These are phyloP conservation scores for Metellina segmentata DNA, from an alignment of 2,888 invertebrate genomes.

Conservation along the genomic window DNA sequence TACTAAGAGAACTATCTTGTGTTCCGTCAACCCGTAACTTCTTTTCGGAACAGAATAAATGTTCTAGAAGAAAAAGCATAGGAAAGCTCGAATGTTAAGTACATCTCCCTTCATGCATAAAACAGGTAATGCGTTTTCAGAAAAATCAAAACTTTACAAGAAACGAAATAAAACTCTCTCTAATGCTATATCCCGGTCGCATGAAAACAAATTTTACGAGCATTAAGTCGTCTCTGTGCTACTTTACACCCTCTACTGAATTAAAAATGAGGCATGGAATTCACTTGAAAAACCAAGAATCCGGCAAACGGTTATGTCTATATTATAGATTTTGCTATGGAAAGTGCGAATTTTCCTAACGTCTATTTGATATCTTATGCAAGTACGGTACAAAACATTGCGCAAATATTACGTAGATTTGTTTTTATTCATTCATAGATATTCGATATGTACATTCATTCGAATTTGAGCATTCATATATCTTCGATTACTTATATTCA, in stretches of 20 bases:
- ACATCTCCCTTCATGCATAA: neutral
- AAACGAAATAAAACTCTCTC: neutral
- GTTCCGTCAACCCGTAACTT: no score
- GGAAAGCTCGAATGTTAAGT: neutral
- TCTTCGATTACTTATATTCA: no score
- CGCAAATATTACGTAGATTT: no score
- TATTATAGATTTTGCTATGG: no score
- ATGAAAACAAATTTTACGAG: conserved; percentile 34
- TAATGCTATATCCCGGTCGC: neutral
- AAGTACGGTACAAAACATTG: no score
- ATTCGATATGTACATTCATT: no score
- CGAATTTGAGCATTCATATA: no score
- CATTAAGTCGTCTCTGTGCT: conserved; percentile 4
- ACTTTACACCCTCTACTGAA: conserved; percentile 10
- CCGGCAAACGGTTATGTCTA: neutral
- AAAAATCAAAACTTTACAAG: neutral
- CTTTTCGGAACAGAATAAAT: no score
- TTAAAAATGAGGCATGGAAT: conserved; percentile 27
- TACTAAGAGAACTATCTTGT: no score
- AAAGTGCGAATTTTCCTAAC: no score
- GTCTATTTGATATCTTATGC: no score
- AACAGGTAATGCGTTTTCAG: neutral
- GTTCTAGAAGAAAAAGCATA: neutral
- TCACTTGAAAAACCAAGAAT: neutral
- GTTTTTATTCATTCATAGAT: no score